phyloP scores from a whole-genome alignment of 2,888 invertebrate species.

The Melanotus villosus region DNA sequence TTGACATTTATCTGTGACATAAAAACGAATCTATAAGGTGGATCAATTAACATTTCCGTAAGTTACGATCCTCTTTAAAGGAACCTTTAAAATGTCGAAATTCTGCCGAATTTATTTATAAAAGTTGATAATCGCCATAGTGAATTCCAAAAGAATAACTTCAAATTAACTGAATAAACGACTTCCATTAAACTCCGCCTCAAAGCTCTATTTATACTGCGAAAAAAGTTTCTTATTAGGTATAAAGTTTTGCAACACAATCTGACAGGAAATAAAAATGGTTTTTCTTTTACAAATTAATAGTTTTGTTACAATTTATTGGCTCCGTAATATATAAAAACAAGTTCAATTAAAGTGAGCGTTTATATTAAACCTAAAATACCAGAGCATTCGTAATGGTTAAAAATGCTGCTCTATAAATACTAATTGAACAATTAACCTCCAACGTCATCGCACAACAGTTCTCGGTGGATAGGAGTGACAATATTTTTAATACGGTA shows the following conservation, averaged over 20 bases:
- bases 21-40: no score
- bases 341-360: slow-evolving; percentile 2
- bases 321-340: background rate
- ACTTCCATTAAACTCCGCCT: background rate
- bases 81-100: no score
- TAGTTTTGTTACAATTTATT: background rate
- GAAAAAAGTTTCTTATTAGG: no score
- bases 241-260: background rate
- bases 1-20: no score
- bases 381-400: slow-evolving; percentile 9
- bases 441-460: slow-evolving; percentile 11
- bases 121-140: no score
- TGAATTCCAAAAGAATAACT: no score
- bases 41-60: no score
- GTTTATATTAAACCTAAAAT: slow-evolving; percentile 7
- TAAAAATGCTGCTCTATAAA: slow-evolving; percentile 28
- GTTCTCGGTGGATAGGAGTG: background rate
- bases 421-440: slow-evolving; percentile 33
- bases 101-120: no score
- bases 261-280: background rate
- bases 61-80: no score
- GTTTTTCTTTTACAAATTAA: background rate
- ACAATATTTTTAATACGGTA: slow-evolving; percentile 14
- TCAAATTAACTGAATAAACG: background rate
- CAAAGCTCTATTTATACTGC: background rate